Percentiles rank a stretch among this genome's conserved stretches.
Evolutionary conservation across 2,888 invertebrate species (phyloP).

Genomic region (Melipona beecheii): DNA sequence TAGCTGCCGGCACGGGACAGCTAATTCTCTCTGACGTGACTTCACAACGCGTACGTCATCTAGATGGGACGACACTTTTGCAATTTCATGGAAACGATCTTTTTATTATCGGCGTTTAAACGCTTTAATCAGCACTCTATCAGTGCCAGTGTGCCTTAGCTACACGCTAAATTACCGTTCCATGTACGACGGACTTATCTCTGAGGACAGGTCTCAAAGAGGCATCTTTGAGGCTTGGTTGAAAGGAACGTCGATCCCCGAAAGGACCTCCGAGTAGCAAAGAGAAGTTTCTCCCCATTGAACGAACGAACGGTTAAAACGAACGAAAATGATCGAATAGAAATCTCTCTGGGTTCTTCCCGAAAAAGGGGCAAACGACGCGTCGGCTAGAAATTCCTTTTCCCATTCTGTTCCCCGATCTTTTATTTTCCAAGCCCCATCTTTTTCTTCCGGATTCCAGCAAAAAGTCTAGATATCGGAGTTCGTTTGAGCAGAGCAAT

Average conservation of each 20-base stretch:
- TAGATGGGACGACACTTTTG: not conserved
- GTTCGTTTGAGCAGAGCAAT: no score
- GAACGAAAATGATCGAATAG: not conserved
- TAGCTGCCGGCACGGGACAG: constrained; percentile 1
- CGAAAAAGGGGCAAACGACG: not conserved
- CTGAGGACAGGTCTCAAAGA: not conserved
- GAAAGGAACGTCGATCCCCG: not conserved
- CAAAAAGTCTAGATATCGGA: no score
- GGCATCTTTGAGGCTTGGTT: not conserved
- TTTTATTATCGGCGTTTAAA: not conserved
- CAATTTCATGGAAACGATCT: not conserved
- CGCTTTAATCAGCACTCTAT: not conserved
- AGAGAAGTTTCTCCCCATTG: not conserved
- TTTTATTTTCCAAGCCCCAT: not conserved
- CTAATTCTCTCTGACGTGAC: constrained; percentile 13
- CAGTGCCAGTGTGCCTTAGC: not conserved
- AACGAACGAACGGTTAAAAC: not conserved
- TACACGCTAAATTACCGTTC: not conserved
- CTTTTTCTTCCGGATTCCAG: no score
- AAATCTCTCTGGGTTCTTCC: not conserved
- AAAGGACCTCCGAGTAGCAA: not conserved
- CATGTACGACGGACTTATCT: not conserved
- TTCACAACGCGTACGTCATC: not conserved
- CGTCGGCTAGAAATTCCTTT: not conserved
- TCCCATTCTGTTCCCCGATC: not conserved